Base-by-base conservation (phyloP, 2,888 invertebrate genomes). In the Drymonia ruficornis region DNA sequence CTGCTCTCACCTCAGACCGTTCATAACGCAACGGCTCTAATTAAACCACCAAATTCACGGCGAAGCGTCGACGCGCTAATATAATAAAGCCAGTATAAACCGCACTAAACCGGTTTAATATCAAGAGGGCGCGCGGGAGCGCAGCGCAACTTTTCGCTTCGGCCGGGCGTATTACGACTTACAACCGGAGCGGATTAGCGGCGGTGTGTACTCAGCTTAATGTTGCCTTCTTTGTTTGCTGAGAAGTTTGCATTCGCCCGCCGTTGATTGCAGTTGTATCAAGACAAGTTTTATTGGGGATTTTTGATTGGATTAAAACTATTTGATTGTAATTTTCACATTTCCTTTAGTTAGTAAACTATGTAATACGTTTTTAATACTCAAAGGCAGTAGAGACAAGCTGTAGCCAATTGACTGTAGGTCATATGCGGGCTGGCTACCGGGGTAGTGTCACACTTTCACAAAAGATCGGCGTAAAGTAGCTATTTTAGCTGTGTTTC, bases 1-100 rank as follows among this genome's bases (percentile, higher is more conserved):
- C 67, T 53, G 61, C 53, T 56, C 65, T 70, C 75, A 80, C 78
- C 72, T 76, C 61, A 53, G 63, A 59, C 72, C 74, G 72, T 78
- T 80, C 74, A 79, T 76, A 81, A 71, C 73, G 68, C 75, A 63
- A 73, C 73, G 68, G 67, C 71, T 72, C 80, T 84, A 86, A 86
- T 86, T 86, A 87, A 87, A 86, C 84, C 78, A 59, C 83, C 79
- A 70, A 82, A 86, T 81, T 83, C 78, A 78, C 76, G 72, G 73
- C 67, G 73, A 67, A 76, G 71, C 84, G 86, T 81, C 84, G 85
- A 84, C 86, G 83, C 83, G 86, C 81, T 91, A 88, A 90, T 91
- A 89, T 88, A 88, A 89, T 89, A 87, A 89, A 91, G 85, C 89
- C 86, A 80, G 84, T 77, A 81, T 87, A 86, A 87, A 88, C 87